Evolutionary conservation across 2,113 vertebrate genomes (phyloP).

Genomic region (Larimichthys polyactis): DNA sequence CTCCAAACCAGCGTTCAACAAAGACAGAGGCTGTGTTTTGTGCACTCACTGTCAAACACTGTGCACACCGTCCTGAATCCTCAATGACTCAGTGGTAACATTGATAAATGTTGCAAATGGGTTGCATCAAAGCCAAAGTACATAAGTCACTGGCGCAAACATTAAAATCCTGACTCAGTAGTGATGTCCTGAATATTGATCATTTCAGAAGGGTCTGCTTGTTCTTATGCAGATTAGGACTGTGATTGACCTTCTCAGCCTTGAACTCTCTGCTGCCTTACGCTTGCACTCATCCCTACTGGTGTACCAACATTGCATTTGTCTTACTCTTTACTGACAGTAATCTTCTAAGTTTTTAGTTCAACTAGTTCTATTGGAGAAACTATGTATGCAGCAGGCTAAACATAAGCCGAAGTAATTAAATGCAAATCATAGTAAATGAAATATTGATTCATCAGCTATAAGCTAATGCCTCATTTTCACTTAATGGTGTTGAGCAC

Average conservation of each 20-base stretch:
- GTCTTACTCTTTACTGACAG: background rate
- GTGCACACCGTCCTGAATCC: background rate
- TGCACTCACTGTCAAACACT: background rate
- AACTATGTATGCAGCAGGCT: background rate
- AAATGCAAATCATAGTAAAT: slow-evolving; percentile 33
- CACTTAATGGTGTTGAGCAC: slow-evolving; percentile 1
- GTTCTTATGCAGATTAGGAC: slow-evolving; percentile 1
- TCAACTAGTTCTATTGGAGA: background rate
- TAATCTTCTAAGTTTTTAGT: background rate
- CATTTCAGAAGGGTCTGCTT: background rate
- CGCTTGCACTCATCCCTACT: background rate
- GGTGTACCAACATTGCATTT: too few species aligned
- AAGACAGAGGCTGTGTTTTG: background rate
- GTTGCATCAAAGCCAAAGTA: slow-evolving; percentile 7
- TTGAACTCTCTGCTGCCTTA: background rate
- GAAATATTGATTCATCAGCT: slow-evolving; percentile 25
- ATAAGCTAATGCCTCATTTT: background rate
- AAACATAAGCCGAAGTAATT: slow-evolving; percentile 8
- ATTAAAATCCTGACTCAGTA: slow-evolving; percentile 29
- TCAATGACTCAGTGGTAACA: background rate
- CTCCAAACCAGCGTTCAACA: background rate
- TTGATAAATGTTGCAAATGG: background rate
- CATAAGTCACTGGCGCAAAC: slow-evolving; percentile 1
- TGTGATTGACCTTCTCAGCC: background rate
- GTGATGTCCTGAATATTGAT: slow-evolving; percentile 19